Evolutionary conservation across 2,888 invertebrate genomes (phyloP), one percentile per base, ranked within the genome.

Genomic region (Macrosiphum euphorbiae): DNA sequence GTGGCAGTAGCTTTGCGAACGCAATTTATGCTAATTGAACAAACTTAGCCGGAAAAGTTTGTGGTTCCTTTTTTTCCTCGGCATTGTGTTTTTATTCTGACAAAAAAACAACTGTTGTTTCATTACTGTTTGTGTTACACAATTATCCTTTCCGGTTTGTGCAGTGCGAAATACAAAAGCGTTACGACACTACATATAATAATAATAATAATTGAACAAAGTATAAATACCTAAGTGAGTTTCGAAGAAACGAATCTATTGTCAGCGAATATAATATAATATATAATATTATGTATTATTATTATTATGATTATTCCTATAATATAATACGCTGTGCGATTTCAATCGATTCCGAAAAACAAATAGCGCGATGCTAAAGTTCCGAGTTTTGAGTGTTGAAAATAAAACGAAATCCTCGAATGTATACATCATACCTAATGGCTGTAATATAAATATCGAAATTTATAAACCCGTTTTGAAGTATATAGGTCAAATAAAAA

Each of bases 21-120:
- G 50, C n/a, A 92, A 61, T 92, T 61, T 67, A 87, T 87, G 47
- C 24, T 87, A 87, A 67, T 92, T 61, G 87, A 92, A 87, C 41
- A 87, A 92, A 92, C 61, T 87, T 35, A 20, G 86, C 61, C 61
- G 26, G 87, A 50, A 92, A 92, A 92, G 87, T 87, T 92, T 61
- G 35, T 1, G 41, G 26, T 61, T 61, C 26, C 35, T 58, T 91
- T 85, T 85, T 91, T 85, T 90, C 5, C 11, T 11, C n/a, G 8
- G 16, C 24, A n/a, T 41, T 52, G 61, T n/a, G 13, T 47, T 91
- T 61, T 91, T 47, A 44, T 44, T 85, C 10, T 10, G 3, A 41
- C 11, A 84, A 84, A 47, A 84, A 44, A 91, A 86, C 61, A 61
- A 86, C 44, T 91, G 58, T 58, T 44, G 47, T 61, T 50, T 16